phyloP scores from a whole-genome alignment of 1,140 invertebrate genomes.

The Hirudo medicinalis region DNA sequence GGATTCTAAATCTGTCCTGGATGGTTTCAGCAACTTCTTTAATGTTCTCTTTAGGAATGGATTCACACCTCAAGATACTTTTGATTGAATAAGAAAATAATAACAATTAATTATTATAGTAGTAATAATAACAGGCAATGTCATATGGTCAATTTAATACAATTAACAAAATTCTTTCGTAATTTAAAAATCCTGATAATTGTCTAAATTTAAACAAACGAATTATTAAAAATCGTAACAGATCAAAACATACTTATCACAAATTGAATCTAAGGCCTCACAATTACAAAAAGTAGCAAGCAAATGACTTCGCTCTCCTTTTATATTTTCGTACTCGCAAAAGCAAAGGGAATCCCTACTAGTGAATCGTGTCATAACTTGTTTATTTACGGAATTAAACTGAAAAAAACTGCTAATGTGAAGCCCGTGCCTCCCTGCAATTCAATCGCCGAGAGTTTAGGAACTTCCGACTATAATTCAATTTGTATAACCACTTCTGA shows the following conservation, averaged over 20 bases:
- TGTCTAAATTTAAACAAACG: neutral
- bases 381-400: neutral
- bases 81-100: neutral
- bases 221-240: neutral
- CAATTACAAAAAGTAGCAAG: constrained; percentile 38
- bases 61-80: constrained; percentile 29
- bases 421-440: no score
- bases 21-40: constrained; percentile 25
- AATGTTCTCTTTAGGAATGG: constrained; percentile 25
- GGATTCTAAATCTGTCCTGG: constrained; percentile 32
- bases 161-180: neutral
- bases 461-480: no score
- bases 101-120: neutral
- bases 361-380: neutral
- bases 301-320: constrained; percentile 34
- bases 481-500: no score
- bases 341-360: constrained; percentile 31
- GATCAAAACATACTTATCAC: constrained; percentile 30
- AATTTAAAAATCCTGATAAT: neutral
- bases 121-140: neutral
- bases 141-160: neutral
- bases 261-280: constrained; percentile 34
- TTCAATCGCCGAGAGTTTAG: no score
- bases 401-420: neutral
- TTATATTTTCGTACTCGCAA: constrained; percentile 36